Percentiles rank a stretch among this genome's conserved stretches.
These are phyloP conservation scores for Neogale vison DNA, from an alignment of 2,113 vertebrate genomes.

Conservation along the genomic window DNA sequence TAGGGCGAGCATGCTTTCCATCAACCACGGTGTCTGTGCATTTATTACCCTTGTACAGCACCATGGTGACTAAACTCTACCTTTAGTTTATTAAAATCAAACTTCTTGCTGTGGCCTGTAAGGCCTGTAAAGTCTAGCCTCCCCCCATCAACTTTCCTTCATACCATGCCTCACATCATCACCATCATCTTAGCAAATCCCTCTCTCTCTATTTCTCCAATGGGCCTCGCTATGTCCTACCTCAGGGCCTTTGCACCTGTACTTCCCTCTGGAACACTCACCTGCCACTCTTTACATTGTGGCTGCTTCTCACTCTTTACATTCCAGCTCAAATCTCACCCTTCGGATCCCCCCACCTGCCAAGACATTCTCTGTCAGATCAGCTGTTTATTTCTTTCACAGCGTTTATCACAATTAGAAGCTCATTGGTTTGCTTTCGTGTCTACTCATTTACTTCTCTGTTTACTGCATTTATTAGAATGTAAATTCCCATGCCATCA, in stretches of 20 bases:
- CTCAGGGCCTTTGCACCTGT: neutral
- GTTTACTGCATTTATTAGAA: neutral
- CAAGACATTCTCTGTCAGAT: neutral
- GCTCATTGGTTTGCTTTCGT: neutral
- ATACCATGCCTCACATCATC: neutral
- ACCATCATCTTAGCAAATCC: neutral
- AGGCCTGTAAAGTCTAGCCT: neutral
- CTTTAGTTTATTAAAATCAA: neutral
- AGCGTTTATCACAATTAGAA: neutral
- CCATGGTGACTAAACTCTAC: neutral
- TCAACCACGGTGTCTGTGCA: neutral
- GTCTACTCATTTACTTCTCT: neutral
- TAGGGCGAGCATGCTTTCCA: neutral
- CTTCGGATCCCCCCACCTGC: too few species aligned
- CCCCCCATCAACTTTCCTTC: neutral
- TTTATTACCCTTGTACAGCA: neutral
- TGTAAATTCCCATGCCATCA: neutral
- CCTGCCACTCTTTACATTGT: neutral
- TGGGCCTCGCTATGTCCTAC: neutral
- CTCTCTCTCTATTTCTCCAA: neutral
- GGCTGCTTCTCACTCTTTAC: neutral
- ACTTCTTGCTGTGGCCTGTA: neutral
- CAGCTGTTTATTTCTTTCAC: neutral
- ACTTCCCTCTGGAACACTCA: neutral
- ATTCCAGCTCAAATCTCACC: neutral